Base-by-base conservation (phyloP, 1,140 invertebrate genomes). In the Lanistes nyassanus region DNA sequence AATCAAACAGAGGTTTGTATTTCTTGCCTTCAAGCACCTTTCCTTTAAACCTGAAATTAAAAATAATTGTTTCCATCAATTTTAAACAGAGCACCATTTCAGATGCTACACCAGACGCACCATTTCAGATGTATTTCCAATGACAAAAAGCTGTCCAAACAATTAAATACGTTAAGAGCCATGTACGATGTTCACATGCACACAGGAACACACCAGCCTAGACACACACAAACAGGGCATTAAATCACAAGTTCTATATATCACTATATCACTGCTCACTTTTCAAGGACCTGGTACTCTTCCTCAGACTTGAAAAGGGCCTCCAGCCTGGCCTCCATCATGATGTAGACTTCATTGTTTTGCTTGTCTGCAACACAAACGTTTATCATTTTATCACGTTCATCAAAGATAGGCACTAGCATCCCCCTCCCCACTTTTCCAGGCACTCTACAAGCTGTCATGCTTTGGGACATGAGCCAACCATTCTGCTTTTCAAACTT, bases 1-100 rank as follows among this genome's bases (percentile, higher is more conserved):
- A 99, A 36, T 94, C 91, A 89, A 99, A 99, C 9, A 96, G 89
- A 3, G 98, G 98, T 85, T 94, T 92, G 87, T 99, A 99, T 79
- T 91, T 90, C 74, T 94, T 92, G 23, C 94, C 97, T 88, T 94
- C 93, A 3, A 99, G 90, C 69, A 93, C 92, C 66, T 91, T 91
- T 23, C 98, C 98, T 81, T 92, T 92, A 86, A 98, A 95, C 76
- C 86, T 89, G 77, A 76, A 85, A 81, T 71, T 73, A 73, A 77
- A 65, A 76, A 78, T 37, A 60, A 73, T 36, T 3, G 9, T 68
- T 26, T 19, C 16, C 42, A n/a, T n/a, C n/a, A n/a, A n/a, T n/a
- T n/a, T n/a, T n/a, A n/a, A n/a, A n/a, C n/a, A n/a, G n/a, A n/a
- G n/a, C n/a, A n/a, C n/a, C n/a, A n/a, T n/a, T n/a, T n/a, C n/a